These are phyloP conservation scores for Macrosoma leucophasiata DNA, from an alignment of 2,888 invertebrate genomes.

Conservation along the genomic window DNA sequence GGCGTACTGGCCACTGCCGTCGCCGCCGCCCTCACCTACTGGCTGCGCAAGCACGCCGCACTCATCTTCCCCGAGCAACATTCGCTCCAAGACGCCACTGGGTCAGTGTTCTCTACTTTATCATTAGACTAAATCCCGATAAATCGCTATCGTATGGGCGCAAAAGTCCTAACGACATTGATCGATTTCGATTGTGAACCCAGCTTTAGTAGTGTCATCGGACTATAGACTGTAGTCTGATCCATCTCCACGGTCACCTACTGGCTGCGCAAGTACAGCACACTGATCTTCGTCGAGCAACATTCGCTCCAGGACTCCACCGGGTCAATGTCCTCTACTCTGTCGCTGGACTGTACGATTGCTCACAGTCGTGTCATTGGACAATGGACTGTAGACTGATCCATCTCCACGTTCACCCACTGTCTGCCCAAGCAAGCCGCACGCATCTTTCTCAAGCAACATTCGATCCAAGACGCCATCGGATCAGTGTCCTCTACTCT, in stretches of 20 bases:
- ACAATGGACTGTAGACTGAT: too few relatives aligned
- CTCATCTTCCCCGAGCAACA: slow-evolving; percentile 36
- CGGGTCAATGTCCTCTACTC: slow-evolving; percentile 46
- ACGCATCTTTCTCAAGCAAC: slow-evolving; percentile 36
- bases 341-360: too few relatives aligned
- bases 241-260: slow-evolving; percentile 43
- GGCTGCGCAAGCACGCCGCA: slow-evolving; percentile 39
- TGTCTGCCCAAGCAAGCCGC: slow-evolving; percentile 42
- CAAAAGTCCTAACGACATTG: too few relatives aligned
- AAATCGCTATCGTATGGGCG: too few relatives aligned
- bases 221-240: too few relatives aligned
- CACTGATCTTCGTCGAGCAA: slow-evolving; percentile 35
- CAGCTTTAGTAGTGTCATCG: too few relatives aligned
- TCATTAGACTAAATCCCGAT: too few relatives aligned
- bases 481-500: slow-evolving; percentile 47
- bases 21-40: slow-evolving; percentile 47
- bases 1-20: slow-evolving; percentile 40
- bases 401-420: slow-evolving; percentile 43
- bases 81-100: slow-evolving; percentile 32
- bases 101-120: slow-evolving; percentile 42
- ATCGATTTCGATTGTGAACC: too few relatives aligned
- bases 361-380: too few relatives aligned
- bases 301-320: slow-evolving; percentile 31
- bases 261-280: slow-evolving; percentile 43
- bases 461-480: slow-evolving; percentile 30